Base-by-base conservation (phyloP, 2,888 invertebrate genomes). In the Pseudolycoriella hygida region DNA sequence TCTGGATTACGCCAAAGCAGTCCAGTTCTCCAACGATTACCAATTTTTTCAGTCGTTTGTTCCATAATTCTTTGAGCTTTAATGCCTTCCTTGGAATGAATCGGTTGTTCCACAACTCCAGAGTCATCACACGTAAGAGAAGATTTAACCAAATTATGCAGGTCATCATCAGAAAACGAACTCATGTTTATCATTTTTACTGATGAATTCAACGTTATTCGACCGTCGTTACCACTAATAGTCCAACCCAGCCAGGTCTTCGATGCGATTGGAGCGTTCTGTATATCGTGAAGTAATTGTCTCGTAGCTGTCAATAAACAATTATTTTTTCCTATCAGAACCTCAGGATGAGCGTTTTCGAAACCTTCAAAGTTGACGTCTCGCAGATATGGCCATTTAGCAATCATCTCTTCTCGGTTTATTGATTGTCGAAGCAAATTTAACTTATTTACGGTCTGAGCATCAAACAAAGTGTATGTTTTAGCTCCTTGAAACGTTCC, bases 241-340 rank as follows among this genome's bases (percentile, higher is more conserved):
- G 46, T 34, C 51, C 53, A 51, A 10, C 53, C 52, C 12, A 53
- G 47, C 40, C 46, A 47, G 15, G 47, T 50, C 43, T 52, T 50
- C 17, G 51, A 46, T 39, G 50, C 47, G 15, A 50, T 48, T 17
- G 48, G 49, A 44, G 46, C 42, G 45, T 49, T 30, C 18, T 45
- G 43, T 6, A 1, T n/a, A 11, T 46, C 46, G 43, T 50, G 41
- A 8, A 41, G 11, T 10, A 40, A 17, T 12, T 34, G 30, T 18
- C 42, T 41, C 11, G 49, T 39, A 3, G 43, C 43, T 3, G 46
- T 46, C 14, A 47, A 12, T 11, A 46, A 17, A 41, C 41, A 40
- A 46, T 46, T 46, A 20, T 37, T 2, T 46, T 43, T 39, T 1
- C 49, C 47, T 25, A 46, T 49, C 12, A 47, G 14, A 3, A 49